Base-by-base conservation (phyloP, 1,140 invertebrate genomes). In the Pissodes strobi region DNA sequence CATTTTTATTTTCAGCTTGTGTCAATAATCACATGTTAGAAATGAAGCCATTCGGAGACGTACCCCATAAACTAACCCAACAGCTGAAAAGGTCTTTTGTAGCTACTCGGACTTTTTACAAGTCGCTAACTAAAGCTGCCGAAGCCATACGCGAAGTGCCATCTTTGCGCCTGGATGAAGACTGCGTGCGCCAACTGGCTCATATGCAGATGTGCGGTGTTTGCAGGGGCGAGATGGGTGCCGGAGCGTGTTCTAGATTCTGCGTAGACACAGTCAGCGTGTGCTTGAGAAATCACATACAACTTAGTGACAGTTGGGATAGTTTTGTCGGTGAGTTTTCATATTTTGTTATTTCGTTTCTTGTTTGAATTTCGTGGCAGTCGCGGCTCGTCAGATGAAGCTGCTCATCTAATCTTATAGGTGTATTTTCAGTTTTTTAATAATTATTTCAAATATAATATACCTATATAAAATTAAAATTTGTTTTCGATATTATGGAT, bases 1-100 rank as follows among this genome's bases (percentile, higher is more conserved):
- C n/a, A n/a, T 52, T 17, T 17, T 2, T 52, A 17, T 23, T 55
- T 53, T 18, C 21, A 64, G 61, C 64, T 4, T 98, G 95, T 79
- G 90, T 97, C 27, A 89, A 87, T 58, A 88, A 93, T 69, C 87
- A 94, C 72, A 97, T 98, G 94, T 87, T 90, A 43, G 89, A 95
- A 59, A 85, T 97, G 76, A 89, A 93, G 74, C 95, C 95, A 0
- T 98, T 98, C 76, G 94, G 93, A 1, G 95, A 97, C 78, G 92
- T 96, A 17, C 95, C 95, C 0, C 85, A 89, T 68, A 97, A 96
- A 80, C 82, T 98, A 13, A 89, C 90, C 0, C 83, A 90, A 12
- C 93, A 97, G 79, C 86, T 98, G 43, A 91, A 92, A 74, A 82
- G 95, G 25, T 93, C 94, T 0, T 97, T 99, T 80, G 90, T 97